Conservation (phyloP, 2,797 vertebrate species). For the Megalops cyprinoides region DNA sequence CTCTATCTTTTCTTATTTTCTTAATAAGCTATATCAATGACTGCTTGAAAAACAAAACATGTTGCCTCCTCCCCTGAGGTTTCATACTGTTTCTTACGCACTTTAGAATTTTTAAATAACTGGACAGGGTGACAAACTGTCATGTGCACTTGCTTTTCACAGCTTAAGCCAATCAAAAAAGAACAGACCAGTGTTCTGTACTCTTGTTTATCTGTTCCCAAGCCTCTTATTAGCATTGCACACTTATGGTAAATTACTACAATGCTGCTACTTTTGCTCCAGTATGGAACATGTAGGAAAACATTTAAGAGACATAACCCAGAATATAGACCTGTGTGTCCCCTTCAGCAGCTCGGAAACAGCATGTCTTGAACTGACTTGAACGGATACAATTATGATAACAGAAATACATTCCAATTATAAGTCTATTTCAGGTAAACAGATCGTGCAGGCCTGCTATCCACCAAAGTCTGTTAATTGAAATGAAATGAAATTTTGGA, state of each 20-base stretch:
- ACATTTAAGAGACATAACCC: no score
- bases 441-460: background rate
- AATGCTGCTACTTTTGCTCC: no score
- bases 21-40: slow-evolving; percentile 52
- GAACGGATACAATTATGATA: background rate
- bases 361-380: background rate
- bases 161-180: background rate
- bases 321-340: no score
- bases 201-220: background rate
- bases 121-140: background rate
- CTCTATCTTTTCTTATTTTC: slow-evolving; percentile 54
- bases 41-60: slow-evolving; percentile 68
- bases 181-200: background rate
- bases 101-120: background rate
- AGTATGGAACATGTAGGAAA: no score
- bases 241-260: no score
- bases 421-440: background rate
- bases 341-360: background rate
- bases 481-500: background rate
- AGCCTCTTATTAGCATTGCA: background rate
- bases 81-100: slow-evolving; percentile 37
- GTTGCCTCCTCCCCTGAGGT: slow-evolving; percentile 47
- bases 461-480: background rate
- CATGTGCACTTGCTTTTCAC: background rate
- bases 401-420: background rate